Evolutionary conservation across 2,797 vertebrate species (phyloP).

Genomic region (Chelonia mydas): DNA sequence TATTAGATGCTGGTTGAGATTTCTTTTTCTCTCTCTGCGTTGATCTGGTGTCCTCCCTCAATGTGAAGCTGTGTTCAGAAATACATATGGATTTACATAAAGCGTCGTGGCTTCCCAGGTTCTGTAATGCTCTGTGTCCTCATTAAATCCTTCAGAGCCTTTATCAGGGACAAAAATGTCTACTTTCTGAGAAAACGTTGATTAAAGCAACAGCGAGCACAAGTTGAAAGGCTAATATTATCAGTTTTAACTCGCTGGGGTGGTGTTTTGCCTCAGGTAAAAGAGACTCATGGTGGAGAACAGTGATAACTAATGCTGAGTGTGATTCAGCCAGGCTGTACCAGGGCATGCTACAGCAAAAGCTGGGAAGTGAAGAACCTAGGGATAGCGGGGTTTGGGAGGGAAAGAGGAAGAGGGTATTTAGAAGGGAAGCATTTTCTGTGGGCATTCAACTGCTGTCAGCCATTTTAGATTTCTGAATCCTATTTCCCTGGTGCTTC

Average conservation of each 20-base stretch:
- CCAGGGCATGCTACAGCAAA: not conserved
- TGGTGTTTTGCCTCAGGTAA: conserved; percentile 16
- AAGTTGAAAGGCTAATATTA: conserved; percentile 5
- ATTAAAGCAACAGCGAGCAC: conserved; percentile 22
- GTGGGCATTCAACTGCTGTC: conserved; percentile 44
- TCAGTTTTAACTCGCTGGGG: conserved; percentile 7
- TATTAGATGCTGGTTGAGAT: accelerated
- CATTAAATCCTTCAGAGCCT: not conserved
- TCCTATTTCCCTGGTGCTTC: conserved; percentile 76
- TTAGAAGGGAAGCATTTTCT: not conserved
- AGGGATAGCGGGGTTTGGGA: not conserved
- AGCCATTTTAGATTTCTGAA: conserved; percentile 77
- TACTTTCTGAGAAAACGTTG: not conserved
- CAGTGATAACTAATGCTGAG: not conserved
- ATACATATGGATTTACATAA: accelerated
- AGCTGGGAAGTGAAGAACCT: not conserved
- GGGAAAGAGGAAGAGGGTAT: not conserved
- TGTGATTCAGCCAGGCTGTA: not conserved
- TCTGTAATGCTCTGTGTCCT: not conserved
- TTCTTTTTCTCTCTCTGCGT: not conserved
- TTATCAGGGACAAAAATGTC: not conserved
- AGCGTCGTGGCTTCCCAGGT: accelerated
- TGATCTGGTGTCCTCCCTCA: accelerated
- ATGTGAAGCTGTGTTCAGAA: accelerated
- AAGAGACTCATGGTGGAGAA: not conserved